Conservation (phyloP, 2,888 invertebrate genomes). For the Rutpela maculata region DNA sequence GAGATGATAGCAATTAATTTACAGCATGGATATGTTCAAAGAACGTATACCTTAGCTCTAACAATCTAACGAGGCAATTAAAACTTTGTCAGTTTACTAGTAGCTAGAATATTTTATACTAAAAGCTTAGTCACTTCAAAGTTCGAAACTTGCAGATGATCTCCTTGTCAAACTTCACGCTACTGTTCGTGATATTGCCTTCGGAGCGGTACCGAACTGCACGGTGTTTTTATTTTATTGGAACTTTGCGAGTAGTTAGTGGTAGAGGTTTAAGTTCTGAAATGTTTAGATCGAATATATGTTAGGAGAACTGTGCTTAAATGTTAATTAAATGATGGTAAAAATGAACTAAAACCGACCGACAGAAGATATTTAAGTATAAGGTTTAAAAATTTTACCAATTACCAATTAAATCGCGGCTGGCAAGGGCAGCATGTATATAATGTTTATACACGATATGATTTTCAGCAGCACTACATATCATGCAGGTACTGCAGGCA, state of each 20-base stretch:
- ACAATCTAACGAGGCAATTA: slow-evolving; percentile 50
- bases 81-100: slow-evolving; percentile 49
- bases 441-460: too few species aligned
- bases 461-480: too few species aligned
- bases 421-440: too few species aligned
- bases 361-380: too few species aligned
- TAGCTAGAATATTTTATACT: slow-evolving; percentile 45
- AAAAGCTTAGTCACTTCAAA: slow-evolving; percentile 34
- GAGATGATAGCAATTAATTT: slow-evolving; percentile 42
- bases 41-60: slow-evolving; percentile 22
- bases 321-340: too few species aligned
- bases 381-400: too few species aligned
- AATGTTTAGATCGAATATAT: neutral
- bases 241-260: neutral
- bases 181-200: slow-evolving; percentile 29
- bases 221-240: neutral
- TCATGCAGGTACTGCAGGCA: too few species aligned
- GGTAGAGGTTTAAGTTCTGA: neutral
- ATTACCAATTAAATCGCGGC: too few species aligned
- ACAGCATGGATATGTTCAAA: slow-evolving; percentile 46
- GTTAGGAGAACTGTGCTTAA: too few species aligned
- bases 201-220: neutral
- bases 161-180: slow-evolving; percentile 30
- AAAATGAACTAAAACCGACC: too few species aligned
- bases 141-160: slow-evolving; percentile 28